These are phyloP conservation scores for Oikopleura dioica DNA, from an alignment of 23 tunicate species.

Conservation along the genomic window DNA sequence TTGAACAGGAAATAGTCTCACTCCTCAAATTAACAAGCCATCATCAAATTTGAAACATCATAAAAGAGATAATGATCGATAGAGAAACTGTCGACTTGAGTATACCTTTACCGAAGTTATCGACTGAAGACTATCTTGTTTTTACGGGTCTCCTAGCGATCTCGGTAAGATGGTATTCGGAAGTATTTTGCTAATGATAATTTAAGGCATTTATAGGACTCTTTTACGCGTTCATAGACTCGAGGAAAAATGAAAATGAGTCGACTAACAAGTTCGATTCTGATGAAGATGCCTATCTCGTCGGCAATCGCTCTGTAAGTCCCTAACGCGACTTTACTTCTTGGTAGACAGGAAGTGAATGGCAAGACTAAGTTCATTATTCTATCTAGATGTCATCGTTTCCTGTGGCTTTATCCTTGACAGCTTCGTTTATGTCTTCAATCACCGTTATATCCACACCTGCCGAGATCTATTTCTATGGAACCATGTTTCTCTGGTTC, in stretches of 20 bases:
- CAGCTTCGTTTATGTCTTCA: constrained; percentile 93
- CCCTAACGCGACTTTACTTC: no score
- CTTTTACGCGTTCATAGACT: not conserved
- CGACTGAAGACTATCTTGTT: not conserved
- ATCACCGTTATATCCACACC: constrained; percentile 80
- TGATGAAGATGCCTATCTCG: not conserved
- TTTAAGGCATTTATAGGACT: not conserved
- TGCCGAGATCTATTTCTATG: constrained; percentile 64
- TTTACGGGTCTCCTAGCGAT: not conserved
- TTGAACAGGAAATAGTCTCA: no score
- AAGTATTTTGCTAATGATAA: no score
- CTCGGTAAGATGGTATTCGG: no score
- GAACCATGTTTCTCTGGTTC: constrained; percentile 94
- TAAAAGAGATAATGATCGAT: no score
- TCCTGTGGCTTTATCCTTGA: constrained; percentile 77
- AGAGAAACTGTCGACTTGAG: no score
- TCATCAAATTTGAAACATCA: no score
- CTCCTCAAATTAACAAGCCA: no score
- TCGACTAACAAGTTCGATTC: not conserved
- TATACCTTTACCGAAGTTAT: no score
- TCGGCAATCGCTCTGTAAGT: not conserved
- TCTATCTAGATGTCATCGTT: not conserved
- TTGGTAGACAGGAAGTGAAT: no score
- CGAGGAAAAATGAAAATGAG: no score
- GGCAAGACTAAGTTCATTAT: no score